Conservation (phyloP, 1,140 invertebrate species). For the Drosophila parabipectinata region DNA sequence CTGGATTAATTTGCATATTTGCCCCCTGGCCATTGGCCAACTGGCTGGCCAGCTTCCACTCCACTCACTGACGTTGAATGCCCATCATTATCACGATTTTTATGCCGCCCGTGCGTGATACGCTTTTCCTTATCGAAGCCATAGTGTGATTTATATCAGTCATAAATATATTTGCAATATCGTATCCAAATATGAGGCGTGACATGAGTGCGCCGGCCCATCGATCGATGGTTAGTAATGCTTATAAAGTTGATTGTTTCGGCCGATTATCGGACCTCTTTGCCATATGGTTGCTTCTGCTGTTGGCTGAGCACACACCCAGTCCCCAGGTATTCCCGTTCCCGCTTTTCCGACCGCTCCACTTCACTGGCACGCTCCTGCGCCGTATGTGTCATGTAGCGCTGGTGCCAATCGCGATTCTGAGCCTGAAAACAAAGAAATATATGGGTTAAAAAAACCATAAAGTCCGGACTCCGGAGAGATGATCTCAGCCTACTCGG, state of each 20-base stretch:
- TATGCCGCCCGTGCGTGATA: conserved; percentile 54
- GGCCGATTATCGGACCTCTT: conserved; percentile 22
- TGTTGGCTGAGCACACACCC: conserved; percentile 49
- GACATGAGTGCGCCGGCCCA: conserved; percentile 12
- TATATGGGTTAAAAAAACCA: neutral
- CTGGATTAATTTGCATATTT: conserved; percentile 28
- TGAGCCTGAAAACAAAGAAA: conserved; percentile 17
- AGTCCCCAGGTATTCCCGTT: conserved; percentile 44
- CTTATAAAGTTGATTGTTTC: neutral
- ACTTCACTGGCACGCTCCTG: conserved; percentile 22
- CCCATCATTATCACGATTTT: conserved; percentile 55
- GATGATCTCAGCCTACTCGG: conserved; percentile 17
- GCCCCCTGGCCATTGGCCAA: conserved; percentile 10
- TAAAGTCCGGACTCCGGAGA: neutral
- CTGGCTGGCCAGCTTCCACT: conserved; percentile 24
- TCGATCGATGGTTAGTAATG: conserved; percentile 18
- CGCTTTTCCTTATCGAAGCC: conserved; percentile 53
- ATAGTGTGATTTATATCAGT: conserved; percentile 49
- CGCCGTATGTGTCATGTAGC: conserved; percentile 38
- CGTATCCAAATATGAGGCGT: conserved; percentile 41
- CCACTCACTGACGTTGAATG: conserved; percentile 28
- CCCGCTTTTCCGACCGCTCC: conserved; percentile 1
- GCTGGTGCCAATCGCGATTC: conserved; percentile 53
- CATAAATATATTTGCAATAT: conserved; percentile 45
- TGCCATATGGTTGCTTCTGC: conserved; percentile 50